These are phyloP conservation scores for Hemiprocne comata DNA, from an alignment of 2,113 vertebrate species.

Conservation along the genomic window DNA sequence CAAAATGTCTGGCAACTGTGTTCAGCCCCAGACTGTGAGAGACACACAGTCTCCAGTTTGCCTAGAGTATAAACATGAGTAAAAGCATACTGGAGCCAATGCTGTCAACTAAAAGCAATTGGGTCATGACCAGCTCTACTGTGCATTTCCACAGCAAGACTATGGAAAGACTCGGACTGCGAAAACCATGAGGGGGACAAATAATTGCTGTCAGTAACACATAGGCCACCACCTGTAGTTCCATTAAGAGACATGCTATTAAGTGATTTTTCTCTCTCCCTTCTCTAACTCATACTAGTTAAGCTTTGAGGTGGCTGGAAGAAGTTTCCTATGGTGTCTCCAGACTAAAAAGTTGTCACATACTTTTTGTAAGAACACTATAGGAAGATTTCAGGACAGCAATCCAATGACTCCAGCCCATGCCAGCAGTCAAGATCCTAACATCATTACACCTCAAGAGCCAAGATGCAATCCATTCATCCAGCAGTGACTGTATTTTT, in stretches of 20 bases:
- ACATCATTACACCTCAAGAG: neutral
- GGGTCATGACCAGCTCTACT: neutral
- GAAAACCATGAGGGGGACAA: neutral
- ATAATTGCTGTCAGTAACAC: neutral
- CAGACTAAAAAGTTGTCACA: constrained; percentile 34
- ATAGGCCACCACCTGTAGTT: neutral
- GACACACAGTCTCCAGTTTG: neutral
- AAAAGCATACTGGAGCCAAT: neutral
- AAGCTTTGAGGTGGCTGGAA: constrained; percentile 1
- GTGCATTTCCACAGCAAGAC: neutral
- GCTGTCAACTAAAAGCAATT: neutral
- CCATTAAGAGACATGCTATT: neutral
- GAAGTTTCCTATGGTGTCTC: neutral
- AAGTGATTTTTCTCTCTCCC: neutral
- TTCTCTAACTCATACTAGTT: neutral
- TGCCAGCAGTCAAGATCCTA: constrained; percentile 43
- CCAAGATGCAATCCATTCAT: constrained; percentile 64
- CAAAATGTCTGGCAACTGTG: neutral
- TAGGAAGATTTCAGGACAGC: constrained; percentile 50
- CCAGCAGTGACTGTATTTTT: constrained; percentile 53
- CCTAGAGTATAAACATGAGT: neutral
- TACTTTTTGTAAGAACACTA: constrained; percentile 38
- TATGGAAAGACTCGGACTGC: neutral
- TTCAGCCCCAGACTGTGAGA: neutral
- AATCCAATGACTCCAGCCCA: neutral